Base-by-base conservation (phyloP, 35 echinoderm and acorn worm genomes). In the Chiridota heheva region DNA sequence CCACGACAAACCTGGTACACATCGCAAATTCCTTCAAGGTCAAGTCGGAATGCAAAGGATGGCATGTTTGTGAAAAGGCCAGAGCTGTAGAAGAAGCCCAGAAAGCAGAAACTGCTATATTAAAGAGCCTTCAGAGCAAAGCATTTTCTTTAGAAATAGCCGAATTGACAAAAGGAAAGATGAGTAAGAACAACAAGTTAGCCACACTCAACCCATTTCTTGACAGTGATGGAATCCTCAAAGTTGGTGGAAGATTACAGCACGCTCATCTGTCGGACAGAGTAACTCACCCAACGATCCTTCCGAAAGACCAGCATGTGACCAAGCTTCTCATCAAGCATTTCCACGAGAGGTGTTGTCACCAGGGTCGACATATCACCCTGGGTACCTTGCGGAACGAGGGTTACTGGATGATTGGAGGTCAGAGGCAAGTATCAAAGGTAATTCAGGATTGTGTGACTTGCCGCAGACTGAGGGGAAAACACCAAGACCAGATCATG, bases 211-310 rank as follows among this genome's bases (percentile, higher is more conserved):
- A 85, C 17, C 82, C 82, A 26, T 76, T 62, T 35, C 57, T 76
- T 13, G 82, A 85, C 30, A 10, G 20, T 7, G 36, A 63, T 1
- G 82, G 69, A n/a, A 42, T 85, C 28, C 49, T 75, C 13, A 75
- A 70, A 76, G 82, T 85, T 85, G 69, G 82, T 22, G 82, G 82
- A 2, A 85, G 82, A 67, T 45, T 85, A 27, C 36, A 76, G 51
- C 48, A 85, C 27, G 81, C 81, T 20, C 63, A 83, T 1, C 55
- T 71, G 7, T 49, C 81, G 13, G 44, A 83, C 24, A 71, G 36
- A 70, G 66, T 24, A 27, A 70, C 44, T 67, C 53, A 83, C 37
- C 65, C 81, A 70, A 58, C 15, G 29, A 83, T 83, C 22, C 42
- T 67, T 26, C 70, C 69, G 28, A 85, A 72, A 26, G 60, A 75